Percentiles rank a stretch among this genome's conserved stretches.
phyloP scores from a whole-genome alignment of 2,113 vertebrate species.

The Peromyscus leucopus region DNA sequence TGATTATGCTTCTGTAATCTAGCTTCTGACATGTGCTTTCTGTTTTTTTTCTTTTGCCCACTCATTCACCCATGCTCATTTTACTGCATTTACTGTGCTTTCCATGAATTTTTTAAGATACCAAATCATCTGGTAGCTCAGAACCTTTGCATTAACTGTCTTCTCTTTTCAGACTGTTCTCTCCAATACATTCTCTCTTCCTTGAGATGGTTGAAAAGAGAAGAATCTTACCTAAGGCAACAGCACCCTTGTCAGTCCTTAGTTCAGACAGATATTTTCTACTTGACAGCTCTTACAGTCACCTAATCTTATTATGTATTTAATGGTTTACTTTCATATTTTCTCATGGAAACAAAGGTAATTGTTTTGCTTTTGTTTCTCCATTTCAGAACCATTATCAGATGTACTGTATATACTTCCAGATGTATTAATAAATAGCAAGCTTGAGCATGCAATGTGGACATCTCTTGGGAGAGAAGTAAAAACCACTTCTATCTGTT shows the following conservation, averaged over 20 bases:
- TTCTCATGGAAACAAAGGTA: not conserved
- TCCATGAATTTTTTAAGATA: not conserved
- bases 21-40: not conserved
- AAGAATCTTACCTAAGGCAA: not conserved
- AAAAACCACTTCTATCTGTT: not conserved
- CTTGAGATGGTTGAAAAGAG: not conserved
- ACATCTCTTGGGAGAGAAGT: not conserved
- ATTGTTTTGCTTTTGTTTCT: not conserved
- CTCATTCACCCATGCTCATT: not conserved
- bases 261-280: not conserved
- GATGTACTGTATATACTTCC: not conserved
- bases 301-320: not conserved
- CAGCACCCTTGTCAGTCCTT: not conserved
- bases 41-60: not conserved
- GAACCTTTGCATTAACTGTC: not conserved
- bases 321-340: not conserved
- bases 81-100: not conserved
- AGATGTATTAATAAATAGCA: not conserved
- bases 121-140: not conserved
- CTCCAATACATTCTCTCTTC: not conserved
- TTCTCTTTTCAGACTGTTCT: not conserved
- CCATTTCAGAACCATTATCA: not conserved
- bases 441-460: not conserved
- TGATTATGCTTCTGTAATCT: not conserved
- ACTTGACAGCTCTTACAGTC: not conserved